Conservation (phyloP, 53 echinoderm and acorn worm species). For the Arbacia lixula region DNA sequence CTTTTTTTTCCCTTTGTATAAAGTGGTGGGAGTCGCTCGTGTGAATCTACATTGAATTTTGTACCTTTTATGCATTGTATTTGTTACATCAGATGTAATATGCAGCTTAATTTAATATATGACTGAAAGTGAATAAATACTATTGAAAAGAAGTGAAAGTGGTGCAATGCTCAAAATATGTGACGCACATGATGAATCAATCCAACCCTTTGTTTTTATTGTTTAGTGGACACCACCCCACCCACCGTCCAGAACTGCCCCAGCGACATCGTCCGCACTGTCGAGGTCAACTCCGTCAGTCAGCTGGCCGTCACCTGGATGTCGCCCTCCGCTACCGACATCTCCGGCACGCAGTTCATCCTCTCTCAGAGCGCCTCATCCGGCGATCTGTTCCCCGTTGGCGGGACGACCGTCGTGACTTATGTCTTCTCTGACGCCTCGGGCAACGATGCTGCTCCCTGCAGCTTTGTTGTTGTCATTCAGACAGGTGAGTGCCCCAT, state of each 20-base stretch:
- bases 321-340: slow-evolving; percentile 57
- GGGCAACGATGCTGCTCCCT: slow-evolving; percentile 42
- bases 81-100: no score
- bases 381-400: slow-evolving; percentile 37
- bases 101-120: no score
- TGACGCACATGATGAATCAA: no score
- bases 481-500: slow-evolving; percentile 1
- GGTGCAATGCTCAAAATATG: no score
- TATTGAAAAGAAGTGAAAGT: no score
- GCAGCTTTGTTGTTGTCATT: slow-evolving; percentile 55
- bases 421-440: slow-evolving; percentile 61
- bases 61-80: no score
- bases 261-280: slow-evolving; percentile 15
- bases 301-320: slow-evolving; percentile 20
- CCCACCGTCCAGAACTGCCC: slow-evolving; percentile 62
- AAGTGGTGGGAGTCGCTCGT: no score
- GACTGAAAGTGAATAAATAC: no score
- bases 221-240: slow-evolving; percentile 58
- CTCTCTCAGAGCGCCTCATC: slow-evolving; percentile 20
- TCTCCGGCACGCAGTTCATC: slow-evolving; percentile 47
- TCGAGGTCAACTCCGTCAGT: slow-evolving; percentile 16
- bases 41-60: no score
- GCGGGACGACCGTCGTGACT: slow-evolving; percentile 25
- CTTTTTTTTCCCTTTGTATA: no score
- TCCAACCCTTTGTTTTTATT: no score